Evolutionary conservation across 1,140 invertebrate species (phyloP).

Genomic region (Macrocentrus cingulum): DNA sequence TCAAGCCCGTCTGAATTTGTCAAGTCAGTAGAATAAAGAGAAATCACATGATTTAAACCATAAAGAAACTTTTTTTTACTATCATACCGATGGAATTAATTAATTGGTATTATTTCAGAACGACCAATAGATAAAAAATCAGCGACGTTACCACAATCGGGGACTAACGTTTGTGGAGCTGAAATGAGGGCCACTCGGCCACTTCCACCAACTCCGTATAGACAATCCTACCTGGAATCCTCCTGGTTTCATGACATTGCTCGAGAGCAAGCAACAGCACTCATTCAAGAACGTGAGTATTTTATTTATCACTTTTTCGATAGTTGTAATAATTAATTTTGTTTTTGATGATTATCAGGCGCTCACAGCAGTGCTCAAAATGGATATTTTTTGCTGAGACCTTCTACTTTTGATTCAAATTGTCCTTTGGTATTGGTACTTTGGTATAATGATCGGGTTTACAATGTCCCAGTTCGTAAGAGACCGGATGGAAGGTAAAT

Average conservation of each 20-base stretch:
- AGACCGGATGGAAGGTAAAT: conserved; percentile 50
- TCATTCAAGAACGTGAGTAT: conserved; percentile 51
- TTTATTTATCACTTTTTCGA: conserved; percentile 12
- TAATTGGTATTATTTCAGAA: conserved; percentile 40
- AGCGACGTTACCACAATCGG: conserved; percentile 44
- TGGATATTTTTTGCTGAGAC: conserved; percentile 53
- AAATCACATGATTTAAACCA: not conserved
- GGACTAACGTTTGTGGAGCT: conserved; percentile 38
- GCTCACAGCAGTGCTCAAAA: conserved; percentile 33
- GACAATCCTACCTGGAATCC: conserved; percentile 46
- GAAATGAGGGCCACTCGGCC: conserved; percentile 47
- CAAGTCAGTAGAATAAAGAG: conserved; percentile 47
- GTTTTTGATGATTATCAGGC: conserved; percentile 9
- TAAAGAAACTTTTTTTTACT: too few relatives aligned
- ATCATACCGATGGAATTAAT: too few relatives aligned
- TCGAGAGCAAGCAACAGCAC: conserved; percentile 45
- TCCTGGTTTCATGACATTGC: conserved; percentile 55
- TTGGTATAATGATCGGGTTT: conserved; percentile 52
- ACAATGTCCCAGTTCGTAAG: conserved; percentile 53
- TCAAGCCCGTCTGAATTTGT: conserved; percentile 50
- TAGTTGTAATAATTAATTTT: not conserved
- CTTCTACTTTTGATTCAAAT: conserved; percentile 47
- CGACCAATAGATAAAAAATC: conserved; percentile 53
- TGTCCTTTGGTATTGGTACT: conserved; percentile 51
- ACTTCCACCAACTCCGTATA: conserved; percentile 48